Evolutionary conservation across 2,797 vertebrate genomes (phyloP).

Genomic region (Leptodactylus fallax): DNA sequence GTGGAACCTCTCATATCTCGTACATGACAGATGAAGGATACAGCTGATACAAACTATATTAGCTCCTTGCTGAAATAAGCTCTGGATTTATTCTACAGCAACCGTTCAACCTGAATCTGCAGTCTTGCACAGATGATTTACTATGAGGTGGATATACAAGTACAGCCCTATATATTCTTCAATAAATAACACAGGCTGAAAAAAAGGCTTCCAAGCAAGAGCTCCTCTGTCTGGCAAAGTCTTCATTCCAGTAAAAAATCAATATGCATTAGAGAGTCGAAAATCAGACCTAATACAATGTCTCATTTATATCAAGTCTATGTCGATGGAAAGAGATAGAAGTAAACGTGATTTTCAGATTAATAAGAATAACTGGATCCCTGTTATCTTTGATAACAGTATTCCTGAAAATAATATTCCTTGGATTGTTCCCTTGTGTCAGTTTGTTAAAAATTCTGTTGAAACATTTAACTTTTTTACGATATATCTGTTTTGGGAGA

Average conservation of each 20-base stretch:
- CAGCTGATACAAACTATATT: not conserved
- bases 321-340: not conserved
- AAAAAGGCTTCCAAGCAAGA: constrained; percentile 2
- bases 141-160: not conserved
- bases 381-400: too few species aligned
- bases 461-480: not conserved
- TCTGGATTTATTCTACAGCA: not conserved
- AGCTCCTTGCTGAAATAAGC: not conserved
- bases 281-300: constrained; percentile 27
- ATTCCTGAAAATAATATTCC: not conserved
- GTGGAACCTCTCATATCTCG: not conserved
- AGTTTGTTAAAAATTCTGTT: not conserved
- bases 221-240: constrained; percentile 20
- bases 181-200: constrained; percentile 13
- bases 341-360: not conserved
- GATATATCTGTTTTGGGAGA: too few species aligned
- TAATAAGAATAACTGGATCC: not conserved
- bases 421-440: not conserved
- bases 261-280: constrained; percentile 56
- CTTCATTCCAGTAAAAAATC: constrained; percentile 50
- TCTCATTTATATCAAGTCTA: constrained; percentile 9
- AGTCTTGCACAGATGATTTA: not conserved
- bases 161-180: constrained; percentile 1
- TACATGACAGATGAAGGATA: not conserved
- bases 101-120: not conserved